Conservation (phyloP, 2,113 vertebrate genomes). For the Ovis canadensis region DNA sequence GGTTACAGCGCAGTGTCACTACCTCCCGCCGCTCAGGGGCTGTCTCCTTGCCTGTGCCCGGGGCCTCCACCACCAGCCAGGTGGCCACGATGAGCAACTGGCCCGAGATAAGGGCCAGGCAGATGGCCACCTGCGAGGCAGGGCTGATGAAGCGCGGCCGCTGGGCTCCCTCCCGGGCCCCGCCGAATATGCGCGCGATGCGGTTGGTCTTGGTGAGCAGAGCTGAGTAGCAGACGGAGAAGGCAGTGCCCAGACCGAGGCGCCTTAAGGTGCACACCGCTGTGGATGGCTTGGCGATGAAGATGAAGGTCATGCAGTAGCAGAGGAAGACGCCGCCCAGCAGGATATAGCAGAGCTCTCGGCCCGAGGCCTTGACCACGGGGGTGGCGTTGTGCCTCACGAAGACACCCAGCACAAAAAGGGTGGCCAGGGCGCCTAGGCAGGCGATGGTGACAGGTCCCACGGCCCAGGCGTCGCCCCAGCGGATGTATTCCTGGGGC, state of each 20-base stretch:
- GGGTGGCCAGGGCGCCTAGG: constrained; percentile 92
- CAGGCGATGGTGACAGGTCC: constrained; percentile 95
- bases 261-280: constrained; percentile 92
- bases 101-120: constrained; percentile 94
- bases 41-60: constrained; percentile 93
- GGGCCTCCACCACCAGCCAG: constrained; percentile 94
- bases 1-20: constrained; percentile 96
- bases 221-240: constrained; percentile 96
- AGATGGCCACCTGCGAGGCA: constrained; percentile 95
- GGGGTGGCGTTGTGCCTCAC: constrained; percentile 93
- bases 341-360: constrained; percentile 97
- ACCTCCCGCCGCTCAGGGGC: constrained; percentile 91
- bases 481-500: constrained; percentile 96
- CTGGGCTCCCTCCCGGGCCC: constrained; percentile 93
- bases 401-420: constrained; percentile 92
- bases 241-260: constrained; percentile 93
- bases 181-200: constrained; percentile 95
- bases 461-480: constrained; percentile 96
- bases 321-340: constrained; percentile 95
- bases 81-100: constrained; percentile 93
- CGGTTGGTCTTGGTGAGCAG: constrained; percentile 98
- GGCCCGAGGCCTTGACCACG: constrained; percentile 95
- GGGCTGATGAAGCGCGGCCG: constrained; percentile 96
- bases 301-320: constrained; percentile 98
- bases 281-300: constrained; percentile 93